Conservation (phyloP, 2,113 vertebrate genomes). For the Apistogramma diplotaenia region DNA sequence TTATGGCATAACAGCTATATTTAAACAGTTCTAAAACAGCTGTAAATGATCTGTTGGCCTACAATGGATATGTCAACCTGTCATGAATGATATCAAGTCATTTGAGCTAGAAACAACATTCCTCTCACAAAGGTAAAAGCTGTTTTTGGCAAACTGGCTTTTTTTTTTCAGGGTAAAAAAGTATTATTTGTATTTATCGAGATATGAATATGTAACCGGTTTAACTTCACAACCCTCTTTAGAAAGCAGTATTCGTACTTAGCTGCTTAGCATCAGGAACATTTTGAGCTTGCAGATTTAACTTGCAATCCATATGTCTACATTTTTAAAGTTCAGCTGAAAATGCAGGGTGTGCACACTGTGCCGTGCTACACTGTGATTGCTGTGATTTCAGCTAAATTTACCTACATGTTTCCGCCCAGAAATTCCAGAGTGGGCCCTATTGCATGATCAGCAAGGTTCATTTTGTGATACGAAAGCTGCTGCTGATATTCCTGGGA, state of each 20-base stretch:
- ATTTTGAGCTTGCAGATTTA: background rate
- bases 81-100: no score
- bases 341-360: background rate
- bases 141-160: no score
- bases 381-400: background rate
- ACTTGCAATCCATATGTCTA: background rate
- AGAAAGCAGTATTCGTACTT: background rate
- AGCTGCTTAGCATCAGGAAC: background rate
- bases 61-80: no score
- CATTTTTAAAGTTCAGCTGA: background rate
- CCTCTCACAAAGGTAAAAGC: no score
- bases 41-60: no score
- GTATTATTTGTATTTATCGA: background rate
- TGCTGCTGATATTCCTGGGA: constrained; percentile 2
- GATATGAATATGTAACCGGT: background rate
- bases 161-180: background rate
- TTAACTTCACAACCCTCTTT: background rate
- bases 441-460: background rate
- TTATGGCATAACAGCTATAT: no score
- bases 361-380: background rate
- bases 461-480: background rate
- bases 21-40: no score
- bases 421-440: background rate
- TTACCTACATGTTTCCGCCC: background rate
- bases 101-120: no score